A percentile compares a stretch with the other conserved stretches of the same genome.
These are phyloP conservation scores for Semibalanus balanoides DNA, from an alignment of 1,140 invertebrate species.

Conservation along the genomic window DNA sequence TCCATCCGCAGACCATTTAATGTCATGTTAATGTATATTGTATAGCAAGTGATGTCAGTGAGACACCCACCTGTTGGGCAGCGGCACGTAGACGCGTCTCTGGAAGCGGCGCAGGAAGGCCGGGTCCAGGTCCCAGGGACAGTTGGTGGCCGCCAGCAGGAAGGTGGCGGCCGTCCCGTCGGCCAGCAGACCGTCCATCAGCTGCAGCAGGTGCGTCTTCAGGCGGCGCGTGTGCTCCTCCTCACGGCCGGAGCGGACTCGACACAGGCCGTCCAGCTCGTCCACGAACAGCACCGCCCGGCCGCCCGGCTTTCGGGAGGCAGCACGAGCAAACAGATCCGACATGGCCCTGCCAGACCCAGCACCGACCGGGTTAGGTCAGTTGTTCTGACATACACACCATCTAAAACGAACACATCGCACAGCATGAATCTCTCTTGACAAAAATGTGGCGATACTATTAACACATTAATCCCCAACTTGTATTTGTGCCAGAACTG, in stretches of 20 bases:
- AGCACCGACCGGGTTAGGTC: too few species aligned
- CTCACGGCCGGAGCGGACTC: slow-evolving; percentile 34
- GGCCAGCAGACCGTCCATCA: slow-evolving; percentile 30
- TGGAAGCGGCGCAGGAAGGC: slow-evolving; percentile 45
- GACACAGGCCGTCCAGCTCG: slow-evolving; percentile 43
- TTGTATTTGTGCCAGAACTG: too few species aligned
- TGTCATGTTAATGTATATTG: too few species aligned
- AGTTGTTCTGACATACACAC: too few species aligned
- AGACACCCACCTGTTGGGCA: slow-evolving; percentile 37
- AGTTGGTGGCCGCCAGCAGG: slow-evolving; percentile 45
- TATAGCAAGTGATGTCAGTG: too few species aligned
- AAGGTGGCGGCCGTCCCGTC: slow-evolving; percentile 27
- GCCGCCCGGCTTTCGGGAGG: slow-evolving; percentile 24
- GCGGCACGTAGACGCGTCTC: slow-evolving; percentile 39
- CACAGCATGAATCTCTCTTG: too few species aligned
- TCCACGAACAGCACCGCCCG: slow-evolving; percentile 41
- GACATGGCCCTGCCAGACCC: slow-evolving; percentile 32
- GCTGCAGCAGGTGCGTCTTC: slow-evolving; percentile 40
- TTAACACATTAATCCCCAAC: too few species aligned
- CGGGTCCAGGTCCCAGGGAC: slow-evolving; percentile 47
- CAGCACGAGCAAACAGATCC: slow-evolving; percentile 31
- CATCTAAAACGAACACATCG: too few species aligned
- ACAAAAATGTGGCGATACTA: too few species aligned
- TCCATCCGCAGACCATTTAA: too few species aligned
- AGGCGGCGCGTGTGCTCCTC: slow-evolving; percentile 37